A percentile compares a stretch with the other conserved stretches of the same genome.
Evolutionary conservation across 2,888 invertebrate genomes (phyloP).

Genomic region (Orchesellides sinensis): DNA sequence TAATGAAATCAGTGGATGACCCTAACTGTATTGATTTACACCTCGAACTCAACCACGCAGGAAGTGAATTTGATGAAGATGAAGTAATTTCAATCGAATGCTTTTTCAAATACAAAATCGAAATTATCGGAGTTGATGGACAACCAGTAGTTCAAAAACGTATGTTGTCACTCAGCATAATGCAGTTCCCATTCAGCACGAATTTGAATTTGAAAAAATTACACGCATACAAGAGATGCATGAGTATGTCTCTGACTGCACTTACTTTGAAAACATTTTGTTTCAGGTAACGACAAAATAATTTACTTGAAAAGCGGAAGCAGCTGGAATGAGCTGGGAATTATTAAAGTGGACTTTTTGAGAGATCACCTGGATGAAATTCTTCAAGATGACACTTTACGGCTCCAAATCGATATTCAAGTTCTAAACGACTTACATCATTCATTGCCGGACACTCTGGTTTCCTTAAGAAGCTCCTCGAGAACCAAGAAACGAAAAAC

Average conservation of each 20-base stretch:
- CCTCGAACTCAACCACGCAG: background rate
- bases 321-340: slow-evolving; percentile 30
- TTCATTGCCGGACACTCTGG: background rate
- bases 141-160: background rate
- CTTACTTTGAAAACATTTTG: background rate
- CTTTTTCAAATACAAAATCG: slow-evolving; percentile 29
- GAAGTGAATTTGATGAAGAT: background rate
- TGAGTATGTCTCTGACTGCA: no score
- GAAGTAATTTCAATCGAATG: background rate
- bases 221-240: no score
- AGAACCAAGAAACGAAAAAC: background rate
- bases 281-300: slow-evolving; percentile 20
- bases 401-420: slow-evolving; percentile 17
- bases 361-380: slow-evolving; percentile 3
- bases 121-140: background rate
- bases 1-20: background rate
- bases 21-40: slow-evolving; percentile 14
- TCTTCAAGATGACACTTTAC: slow-evolving; percentile 13
- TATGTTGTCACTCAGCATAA: no score
- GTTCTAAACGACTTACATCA: slow-evolving; percentile 34
- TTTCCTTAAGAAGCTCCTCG: background rate
- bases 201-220: no score
- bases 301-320: slow-evolving; percentile 24
- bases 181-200: no score
- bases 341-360: slow-evolving; percentile 11